phyloP scores from a whole-genome alignment of 2,113 vertebrate genomes.

The Centropristis striata region DNA sequence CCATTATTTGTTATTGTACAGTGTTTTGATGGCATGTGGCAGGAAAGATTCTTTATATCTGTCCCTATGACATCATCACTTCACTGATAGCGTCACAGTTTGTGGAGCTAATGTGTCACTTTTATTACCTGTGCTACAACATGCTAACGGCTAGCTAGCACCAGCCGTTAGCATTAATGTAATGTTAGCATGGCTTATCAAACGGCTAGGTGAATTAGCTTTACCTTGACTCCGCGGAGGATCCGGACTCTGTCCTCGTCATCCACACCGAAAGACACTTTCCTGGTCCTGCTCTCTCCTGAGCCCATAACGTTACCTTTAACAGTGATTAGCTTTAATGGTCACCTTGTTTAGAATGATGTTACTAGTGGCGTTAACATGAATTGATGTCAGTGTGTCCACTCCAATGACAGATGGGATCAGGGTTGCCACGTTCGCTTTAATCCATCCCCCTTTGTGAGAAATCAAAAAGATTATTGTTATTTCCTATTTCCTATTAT shows the following conservation, averaged over 20 bases:
- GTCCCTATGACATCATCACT: too few species aligned
- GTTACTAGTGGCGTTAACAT: neutral
- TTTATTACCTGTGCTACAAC: neutral
- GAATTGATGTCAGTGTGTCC: constrained; percentile 27
- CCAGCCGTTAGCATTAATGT: neutral
- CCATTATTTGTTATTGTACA: too few species aligned
- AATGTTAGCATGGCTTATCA: constrained; percentile 61
- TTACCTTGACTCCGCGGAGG: constrained; percentile 94
- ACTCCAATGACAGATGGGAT: constrained; percentile 63
- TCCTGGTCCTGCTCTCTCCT: constrained; percentile 88
- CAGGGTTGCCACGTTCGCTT: constrained; percentile 69
- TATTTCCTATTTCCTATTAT: fast-evolving
- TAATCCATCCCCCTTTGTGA: neutral
- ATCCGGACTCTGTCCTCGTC: constrained; percentile 92
- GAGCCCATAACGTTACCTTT: constrained; percentile 86
- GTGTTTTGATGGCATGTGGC: too few species aligned
- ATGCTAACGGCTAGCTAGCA: constrained; percentile 19
- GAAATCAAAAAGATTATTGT: too few species aligned
- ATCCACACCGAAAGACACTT: constrained; percentile 92
- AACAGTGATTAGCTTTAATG: neutral
- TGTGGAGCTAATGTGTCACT: neutral
- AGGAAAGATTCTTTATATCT: too few species aligned
- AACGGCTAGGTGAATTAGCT: constrained; percentile 66
- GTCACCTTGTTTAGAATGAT: neutral
- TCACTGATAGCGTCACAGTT: neutral